Evolutionary conservation across 2,797 vertebrate genomes (phyloP).

Genomic region (Thripadectes ignobilis): DNA sequence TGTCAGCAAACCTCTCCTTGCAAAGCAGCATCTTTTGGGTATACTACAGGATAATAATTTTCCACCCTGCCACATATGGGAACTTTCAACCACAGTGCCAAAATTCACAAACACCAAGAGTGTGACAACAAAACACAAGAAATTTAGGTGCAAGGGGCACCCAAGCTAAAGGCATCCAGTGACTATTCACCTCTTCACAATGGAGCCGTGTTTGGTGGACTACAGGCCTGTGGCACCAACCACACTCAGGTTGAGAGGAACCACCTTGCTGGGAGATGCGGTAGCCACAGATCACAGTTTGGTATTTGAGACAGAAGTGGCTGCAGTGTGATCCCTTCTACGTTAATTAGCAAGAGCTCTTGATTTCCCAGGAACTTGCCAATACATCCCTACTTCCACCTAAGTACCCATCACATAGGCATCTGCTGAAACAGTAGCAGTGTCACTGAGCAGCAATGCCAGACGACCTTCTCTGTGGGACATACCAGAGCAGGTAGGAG

Average conservation of each 20-base stretch:
- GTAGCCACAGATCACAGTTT: neutral
- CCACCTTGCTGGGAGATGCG: neutral
- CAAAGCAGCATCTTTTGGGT: constrained; percentile 14
- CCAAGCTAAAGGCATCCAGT: constrained; percentile 45
- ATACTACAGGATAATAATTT: neutral
- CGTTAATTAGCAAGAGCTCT: neutral
- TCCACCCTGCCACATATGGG: neutral
- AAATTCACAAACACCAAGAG: constrained; percentile 25
- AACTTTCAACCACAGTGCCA: neutral
- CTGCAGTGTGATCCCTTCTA: neutral
- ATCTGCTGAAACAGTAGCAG: neutral
- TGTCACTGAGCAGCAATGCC: neutral
- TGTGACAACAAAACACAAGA: constrained; percentile 4
- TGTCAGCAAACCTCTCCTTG: neutral
- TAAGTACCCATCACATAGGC: neutral
- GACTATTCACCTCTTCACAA: neutral
- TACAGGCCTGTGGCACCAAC: neutral
- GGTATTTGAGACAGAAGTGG: neutral
- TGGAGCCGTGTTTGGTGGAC: neutral
- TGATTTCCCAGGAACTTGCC: neutral
- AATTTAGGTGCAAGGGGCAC: constrained; percentile 27
- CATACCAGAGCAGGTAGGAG: neutral
- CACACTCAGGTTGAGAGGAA: neutral
- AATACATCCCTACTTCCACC: neutral
- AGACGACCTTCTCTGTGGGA: neutral